These are phyloP conservation scores for Macrophya alboannulata DNA, from an alignment of 2,888 invertebrate genomes.

Conservation along the genomic window DNA sequence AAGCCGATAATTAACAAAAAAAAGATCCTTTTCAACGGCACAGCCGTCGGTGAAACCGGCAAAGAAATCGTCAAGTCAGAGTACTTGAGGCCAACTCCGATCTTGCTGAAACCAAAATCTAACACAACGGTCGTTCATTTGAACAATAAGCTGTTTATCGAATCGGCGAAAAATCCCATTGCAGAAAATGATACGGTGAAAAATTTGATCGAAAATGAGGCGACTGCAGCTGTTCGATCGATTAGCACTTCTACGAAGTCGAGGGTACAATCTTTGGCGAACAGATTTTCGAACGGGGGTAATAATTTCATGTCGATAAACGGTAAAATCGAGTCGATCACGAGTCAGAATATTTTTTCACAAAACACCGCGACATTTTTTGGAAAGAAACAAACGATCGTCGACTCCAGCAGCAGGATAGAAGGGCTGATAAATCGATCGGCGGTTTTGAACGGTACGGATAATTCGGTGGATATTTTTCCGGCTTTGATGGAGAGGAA, in stretches of 20 bases:
- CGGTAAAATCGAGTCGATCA: not conserved
- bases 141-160: slow-evolving; percentile 48
- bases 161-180: slow-evolving; percentile 3
- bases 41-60: not conserved
- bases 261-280: slow-evolving; percentile 44
- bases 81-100: slow-evolving; percentile 35
- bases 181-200: slow-evolving; percentile 32
- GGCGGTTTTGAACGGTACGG: slow-evolving; percentile 2
- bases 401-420: slow-evolving; percentile 21
- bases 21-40: not conserved
- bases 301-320: slow-evolving; percentile 21
- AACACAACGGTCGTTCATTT: slow-evolving; percentile 64
- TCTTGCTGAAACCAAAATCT: slow-evolving; percentile 43
- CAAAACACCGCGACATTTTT: not conserved
- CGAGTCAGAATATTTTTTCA: not conserved
- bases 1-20: not conserved
- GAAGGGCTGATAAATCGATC: slow-evolving; percentile 39
- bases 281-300: slow-evolving; percentile 29
- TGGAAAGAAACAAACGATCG: not conserved
- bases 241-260: slow-evolving; percentile 42
- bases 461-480: not conserved
- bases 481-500: not conserved
- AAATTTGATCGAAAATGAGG: not conserved
- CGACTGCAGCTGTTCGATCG: not conserved
- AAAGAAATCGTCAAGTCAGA: not conserved